Base-by-base conservation (phyloP, 2,113 vertebrate genomes). In the Sinocyclocheilus anshuiensis region DNA sequence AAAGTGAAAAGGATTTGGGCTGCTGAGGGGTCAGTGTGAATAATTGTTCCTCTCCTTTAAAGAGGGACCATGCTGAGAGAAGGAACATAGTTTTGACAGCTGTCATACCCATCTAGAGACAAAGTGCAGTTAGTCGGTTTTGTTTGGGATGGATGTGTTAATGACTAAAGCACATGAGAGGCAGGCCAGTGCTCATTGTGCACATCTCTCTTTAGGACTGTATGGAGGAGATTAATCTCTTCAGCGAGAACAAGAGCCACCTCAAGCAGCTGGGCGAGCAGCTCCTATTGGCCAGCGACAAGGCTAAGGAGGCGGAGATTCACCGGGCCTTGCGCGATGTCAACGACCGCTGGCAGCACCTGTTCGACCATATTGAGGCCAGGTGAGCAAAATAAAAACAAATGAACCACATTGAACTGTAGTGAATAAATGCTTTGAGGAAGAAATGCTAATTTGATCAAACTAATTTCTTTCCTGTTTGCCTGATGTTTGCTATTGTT, bases 181-280 rank as follows among this genome's bases (percentile, higher is more conserved):
- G 3, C 18, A 53, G 16, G 4, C 18, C 4, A 50, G n/a, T 61
- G 24, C 71, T 84, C 77, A 84, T 71, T 84, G 42, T 86, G 55
- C 22, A 53, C 18, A 50, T 74, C n/a, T 84, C 53, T 80, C 12
- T 24, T 42, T 91, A 99, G 98, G 98, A 99, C 91, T 99, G 96
- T 91, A 97, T 97, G 96, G 97, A 98, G 92, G 98, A 99, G 93
- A 98, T 99, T 87, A 97, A 96, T 90, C 82, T 96, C 86, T 98
- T 98, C 91, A 97, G 96, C 79, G 96, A 98, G 92, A 97, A 97
- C 90, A 97, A 98, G 91, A 93, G 94, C 80, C 96, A 96, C 72
- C 92, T 99, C 90, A 96, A 96, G 90, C 95, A 96, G 87, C 95
- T 99, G 93, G 97, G 97, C 0, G 96, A 98, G 83, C 96, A 97